Base-by-base conservation (phyloP, 2,888 invertebrate species). In the Corbicula japonica region DNA sequence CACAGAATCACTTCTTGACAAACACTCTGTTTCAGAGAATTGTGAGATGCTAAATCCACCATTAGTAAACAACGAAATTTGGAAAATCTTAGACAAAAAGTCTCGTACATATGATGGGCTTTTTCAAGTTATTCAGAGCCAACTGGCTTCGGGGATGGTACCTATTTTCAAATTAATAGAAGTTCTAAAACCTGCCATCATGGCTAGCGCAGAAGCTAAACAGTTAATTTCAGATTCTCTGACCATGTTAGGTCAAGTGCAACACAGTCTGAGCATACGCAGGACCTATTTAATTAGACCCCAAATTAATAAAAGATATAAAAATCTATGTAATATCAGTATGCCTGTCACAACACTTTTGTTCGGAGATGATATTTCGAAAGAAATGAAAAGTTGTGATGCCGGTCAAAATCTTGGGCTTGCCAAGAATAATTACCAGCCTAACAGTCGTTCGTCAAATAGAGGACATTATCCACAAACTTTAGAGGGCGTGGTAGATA, bases 51-150 rank as follows among this genome's bases (percentile, higher is more conserved):
- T 38, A 12, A 52, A 41, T 30, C 54, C 62, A 28, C 75, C 69
- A 4, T 15, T n/a, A 0, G 68, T 75, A 0, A 75, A 75, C 46
- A 30, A 46, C 26, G 75, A 69, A 23, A 34, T 74, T 23, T 74
- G 74, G 74, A 68, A 68, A 32, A 35, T 68, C 23, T 1, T 74
- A 23, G 48, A 75, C 34, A 75, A 68, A 56, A 1, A 56, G 4
- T 35, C 54, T 6, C 68, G 60, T 26, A 44, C 61, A 2, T 28
- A 50, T 50, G 68, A 74, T 26, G 26, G 41, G 50, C 10, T 50
- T 4, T 52, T 74, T 2, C 21, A 18, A 35, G 68, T 52, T 23
- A 74, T 61, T 26, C 75, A 68, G n/a, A 28, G 15, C 28, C 10
- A 34, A 15, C 28, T 75, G 8, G 41, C 75, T 4, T n/a, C 68